Evolutionary conservation across 2,797 vertebrate species (phyloP).

Genomic region (Oreochromis mossambicus): DNA sequence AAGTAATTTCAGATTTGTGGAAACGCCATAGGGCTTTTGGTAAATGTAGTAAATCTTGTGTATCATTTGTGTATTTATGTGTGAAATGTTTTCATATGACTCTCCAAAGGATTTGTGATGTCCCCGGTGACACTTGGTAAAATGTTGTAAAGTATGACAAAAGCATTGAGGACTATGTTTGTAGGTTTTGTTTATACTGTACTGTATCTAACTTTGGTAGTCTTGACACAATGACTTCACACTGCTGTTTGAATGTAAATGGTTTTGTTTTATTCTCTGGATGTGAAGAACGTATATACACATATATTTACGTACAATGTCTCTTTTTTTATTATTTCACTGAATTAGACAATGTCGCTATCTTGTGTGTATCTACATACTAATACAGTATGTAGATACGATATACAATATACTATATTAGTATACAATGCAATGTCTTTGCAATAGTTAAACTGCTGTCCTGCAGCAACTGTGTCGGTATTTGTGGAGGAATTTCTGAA

Average conservation of each 20-base stretch:
- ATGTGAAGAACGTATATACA: conserved; percentile 26
- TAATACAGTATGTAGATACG: conserved; percentile 39
- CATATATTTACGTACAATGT: conserved; percentile 27
- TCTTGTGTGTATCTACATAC: conserved; percentile 52
- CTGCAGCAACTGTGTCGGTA: not conserved
- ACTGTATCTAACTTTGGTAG: conserved; percentile 52
- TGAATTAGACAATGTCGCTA: conserved; percentile 51
- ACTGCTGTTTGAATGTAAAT: conserved; percentile 70
- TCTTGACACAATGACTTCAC: conserved; percentile 50
- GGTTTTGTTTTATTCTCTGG: conserved; percentile 48
- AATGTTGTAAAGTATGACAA: conserved; percentile 29
- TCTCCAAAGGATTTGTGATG: conserved; percentile 33
- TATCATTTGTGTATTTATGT: conserved; percentile 45
- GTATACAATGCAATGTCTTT: not conserved
- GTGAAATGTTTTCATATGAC: conserved; percentile 18
- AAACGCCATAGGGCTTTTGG: conserved; percentile 1
- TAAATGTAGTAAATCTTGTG: conserved; percentile 19
- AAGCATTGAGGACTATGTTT: conserved; percentile 38
- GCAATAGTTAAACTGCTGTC: not conserved
- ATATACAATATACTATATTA: not conserved
- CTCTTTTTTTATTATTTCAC: conserved; percentile 46
- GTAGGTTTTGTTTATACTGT: conserved; percentile 51
- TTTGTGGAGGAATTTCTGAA: not conserved
- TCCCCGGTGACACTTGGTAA: conserved; percentile 14
- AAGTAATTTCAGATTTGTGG: not conserved